Percentiles rank a stretch among this genome's conserved stretches.
Conservation (phyloP, 2,797 vertebrate genomes). For the Erethizon dorsatum region DNA sequence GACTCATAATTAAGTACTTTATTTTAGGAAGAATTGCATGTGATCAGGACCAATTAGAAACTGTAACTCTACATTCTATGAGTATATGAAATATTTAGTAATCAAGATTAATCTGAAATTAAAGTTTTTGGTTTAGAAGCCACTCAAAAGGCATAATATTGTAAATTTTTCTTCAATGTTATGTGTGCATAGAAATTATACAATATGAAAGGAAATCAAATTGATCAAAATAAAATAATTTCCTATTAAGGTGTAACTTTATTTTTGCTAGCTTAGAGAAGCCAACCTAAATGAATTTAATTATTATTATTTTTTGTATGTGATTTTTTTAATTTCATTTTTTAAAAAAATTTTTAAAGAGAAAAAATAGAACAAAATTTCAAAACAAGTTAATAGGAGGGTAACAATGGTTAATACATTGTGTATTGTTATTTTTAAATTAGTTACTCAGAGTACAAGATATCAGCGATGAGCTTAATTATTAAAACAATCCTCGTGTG, state of each 20-base stretch:
- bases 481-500: neutral
- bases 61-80: neutral
- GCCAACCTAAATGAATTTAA: neutral
- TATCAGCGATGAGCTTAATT: too few relatives aligned
- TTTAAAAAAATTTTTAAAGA: too few relatives aligned
- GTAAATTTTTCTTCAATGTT: neutral
- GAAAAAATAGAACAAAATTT: too few relatives aligned
- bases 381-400: too few relatives aligned
- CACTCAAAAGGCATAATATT: neutral
- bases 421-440: too few relatives aligned
- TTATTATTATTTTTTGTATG: too few relatives aligned
- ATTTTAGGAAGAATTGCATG: neutral
- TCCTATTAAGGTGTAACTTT: neutral
- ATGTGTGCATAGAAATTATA: neutral
- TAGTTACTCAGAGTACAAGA: too few relatives aligned
- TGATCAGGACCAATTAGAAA: neutral
- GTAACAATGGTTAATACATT: too few relatives aligned
- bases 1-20: neutral
- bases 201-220: constrained; percentile 29
- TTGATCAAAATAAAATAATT: neutral
- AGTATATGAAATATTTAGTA: constrained; percentile 23
- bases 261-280: neutral
- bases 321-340: too few relatives aligned
- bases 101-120: neutral
- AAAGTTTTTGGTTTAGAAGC: constrained; percentile 39